phyloP scores from a whole-genome alignment of 2,113 vertebrate species.

The Urocitellus parryii region DNA sequence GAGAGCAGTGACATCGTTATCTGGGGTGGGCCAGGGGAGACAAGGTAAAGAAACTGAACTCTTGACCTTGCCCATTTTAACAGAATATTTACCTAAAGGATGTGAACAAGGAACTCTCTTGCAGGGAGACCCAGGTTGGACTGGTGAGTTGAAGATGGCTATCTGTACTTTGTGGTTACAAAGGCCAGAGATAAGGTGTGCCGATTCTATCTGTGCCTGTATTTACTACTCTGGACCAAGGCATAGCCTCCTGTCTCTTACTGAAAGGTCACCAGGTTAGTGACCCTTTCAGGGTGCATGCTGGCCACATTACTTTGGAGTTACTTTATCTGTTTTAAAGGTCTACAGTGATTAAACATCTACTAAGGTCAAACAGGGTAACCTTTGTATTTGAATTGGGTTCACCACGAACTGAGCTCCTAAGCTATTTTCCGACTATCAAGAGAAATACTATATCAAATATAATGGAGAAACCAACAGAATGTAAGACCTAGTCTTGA shows the following conservation, averaged over 20 bases:
- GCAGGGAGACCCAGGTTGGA: no score
- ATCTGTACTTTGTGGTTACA: not conserved
- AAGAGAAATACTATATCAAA: conserved; percentile 4
- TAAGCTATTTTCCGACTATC: not conserved
- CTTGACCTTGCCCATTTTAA: not conserved
- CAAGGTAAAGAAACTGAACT: not conserved
- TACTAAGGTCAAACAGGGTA: not conserved
- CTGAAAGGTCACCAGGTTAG: not conserved
- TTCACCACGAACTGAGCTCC: not conserved
- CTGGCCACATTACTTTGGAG: not conserved
- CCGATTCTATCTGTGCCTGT: not conserved
- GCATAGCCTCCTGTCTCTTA: not conserved
- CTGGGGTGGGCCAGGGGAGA: no score
- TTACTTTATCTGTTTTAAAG: conserved; percentile 6
- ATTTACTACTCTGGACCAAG: not conserved
- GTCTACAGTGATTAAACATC: not conserved
- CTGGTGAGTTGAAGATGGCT: not conserved
- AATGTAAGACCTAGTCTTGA: not conserved
- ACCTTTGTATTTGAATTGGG: not conserved
- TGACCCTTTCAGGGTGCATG: not conserved
- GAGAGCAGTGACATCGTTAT: not conserved
- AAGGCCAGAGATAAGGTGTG: not conserved
- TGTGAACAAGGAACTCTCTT: not conserved
- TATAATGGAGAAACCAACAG: not conserved
- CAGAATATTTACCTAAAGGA: not conserved